Percentiles rank a stretch among this genome's conserved stretches.
Conservation (phyloP, 2,888 invertebrate species). For the Neoitamus cyanurus region DNA sequence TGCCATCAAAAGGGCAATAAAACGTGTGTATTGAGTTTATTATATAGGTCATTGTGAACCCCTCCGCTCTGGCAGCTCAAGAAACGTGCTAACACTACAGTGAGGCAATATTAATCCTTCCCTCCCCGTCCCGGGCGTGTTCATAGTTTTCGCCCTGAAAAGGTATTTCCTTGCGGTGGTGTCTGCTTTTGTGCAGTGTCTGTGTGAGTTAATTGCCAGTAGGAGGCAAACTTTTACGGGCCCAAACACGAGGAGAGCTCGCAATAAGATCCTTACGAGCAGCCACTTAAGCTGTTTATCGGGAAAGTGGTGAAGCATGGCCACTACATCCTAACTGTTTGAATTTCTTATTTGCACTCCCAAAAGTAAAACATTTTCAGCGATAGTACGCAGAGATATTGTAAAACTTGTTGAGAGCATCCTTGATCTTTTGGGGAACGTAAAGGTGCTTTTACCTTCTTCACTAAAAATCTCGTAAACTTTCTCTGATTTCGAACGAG, state of each 20-base stretch:
- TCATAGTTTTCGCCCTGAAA: neutral
- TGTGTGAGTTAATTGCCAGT: conserved; percentile 1
- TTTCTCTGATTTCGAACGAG: no score
- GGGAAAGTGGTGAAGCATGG: conserved; percentile 14
- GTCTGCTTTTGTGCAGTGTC: neutral
- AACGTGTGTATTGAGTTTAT: conserved; percentile 4
- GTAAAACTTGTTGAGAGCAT: neutral
- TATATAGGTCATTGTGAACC: conserved; percentile 21
- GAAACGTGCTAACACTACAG: neutral
- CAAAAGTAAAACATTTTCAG: neutral
- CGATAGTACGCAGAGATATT: neutral
- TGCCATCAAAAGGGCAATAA: neutral
- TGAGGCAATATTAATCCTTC: conserved; percentile 4
- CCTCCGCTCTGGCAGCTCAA: neutral
- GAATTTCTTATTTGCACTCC: neutral
- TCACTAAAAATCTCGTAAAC: no score
- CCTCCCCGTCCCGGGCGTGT: neutral
- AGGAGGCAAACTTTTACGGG: neutral
- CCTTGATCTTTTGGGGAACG: neutral
- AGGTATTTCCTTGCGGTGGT: neutral
- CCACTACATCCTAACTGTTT: conserved; percentile 2
- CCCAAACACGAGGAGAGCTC: neutral
- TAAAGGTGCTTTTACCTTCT: no score
- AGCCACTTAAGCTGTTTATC: conserved; percentile 6
- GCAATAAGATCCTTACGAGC: neutral